Evolutionary conservation across 2,888 invertebrate genomes (phyloP).

Genomic region (Toxonevra muliebris): DNA sequence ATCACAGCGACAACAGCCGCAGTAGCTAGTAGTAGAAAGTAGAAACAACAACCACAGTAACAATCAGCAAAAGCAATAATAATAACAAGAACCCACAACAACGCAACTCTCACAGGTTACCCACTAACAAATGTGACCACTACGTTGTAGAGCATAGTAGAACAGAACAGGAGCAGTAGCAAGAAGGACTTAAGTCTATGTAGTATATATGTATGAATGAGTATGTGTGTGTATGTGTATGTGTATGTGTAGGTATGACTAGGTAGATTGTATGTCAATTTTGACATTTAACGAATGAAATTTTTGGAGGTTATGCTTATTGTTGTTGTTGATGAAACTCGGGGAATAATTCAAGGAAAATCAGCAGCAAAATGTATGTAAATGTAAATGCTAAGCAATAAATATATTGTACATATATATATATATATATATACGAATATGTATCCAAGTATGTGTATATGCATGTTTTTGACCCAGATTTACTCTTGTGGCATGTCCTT

Average conservation of each 20-base stretch:
- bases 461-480: slow-evolving; percentile 12
- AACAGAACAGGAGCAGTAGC: too few species aligned
- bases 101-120: not conserved
- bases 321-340: too few species aligned
- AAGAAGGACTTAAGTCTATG: too few species aligned
- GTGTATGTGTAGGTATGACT: too few species aligned
- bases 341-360: too few species aligned
- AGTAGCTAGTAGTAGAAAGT: not conserved
- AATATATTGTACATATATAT: not conserved
- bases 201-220: too few species aligned
- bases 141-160: too few species aligned
- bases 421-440: not conserved
- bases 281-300: slow-evolving; percentile 16
- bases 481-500: slow-evolving; percentile 15
- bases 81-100: slow-evolving; percentile 1
- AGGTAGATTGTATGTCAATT: slow-evolving; percentile 2
- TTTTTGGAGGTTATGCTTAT: slow-evolving; percentile 4
- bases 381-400: too few species aligned
- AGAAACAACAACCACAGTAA: not conserved
- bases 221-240: too few species aligned
- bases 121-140: not conserved
- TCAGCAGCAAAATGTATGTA: too few species aligned
- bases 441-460: not conserved
- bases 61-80: not conserved
- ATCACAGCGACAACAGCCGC: not conserved